These are phyloP conservation scores for Drosophila melanosoma DNA, from an alignment of 2,888 invertebrate species.

Conservation along the genomic window DNA sequence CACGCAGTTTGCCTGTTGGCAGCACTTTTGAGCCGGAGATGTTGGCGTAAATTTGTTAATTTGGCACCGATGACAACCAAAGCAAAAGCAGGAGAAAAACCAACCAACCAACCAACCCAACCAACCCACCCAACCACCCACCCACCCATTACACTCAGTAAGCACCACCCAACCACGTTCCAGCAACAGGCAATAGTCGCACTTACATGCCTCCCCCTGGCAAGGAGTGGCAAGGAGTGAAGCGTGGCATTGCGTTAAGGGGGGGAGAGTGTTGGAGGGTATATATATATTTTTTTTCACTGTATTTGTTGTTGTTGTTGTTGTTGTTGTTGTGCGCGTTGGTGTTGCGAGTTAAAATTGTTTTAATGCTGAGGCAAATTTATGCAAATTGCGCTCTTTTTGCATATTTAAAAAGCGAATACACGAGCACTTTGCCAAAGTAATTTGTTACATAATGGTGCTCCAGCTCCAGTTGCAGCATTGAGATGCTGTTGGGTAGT, in stretches of 20 bases:
- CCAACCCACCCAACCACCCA: constrained; percentile 38
- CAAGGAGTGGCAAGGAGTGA: constrained; percentile 3
- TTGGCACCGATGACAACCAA: constrained; percentile 80
- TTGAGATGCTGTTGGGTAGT: constrained; percentile 46
- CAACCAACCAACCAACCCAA: constrained; percentile 27
- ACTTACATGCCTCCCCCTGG: constrained; percentile 8
- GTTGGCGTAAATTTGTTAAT: constrained; percentile 84
- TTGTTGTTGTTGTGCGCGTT: constrained; percentile 50
- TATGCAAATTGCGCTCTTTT: constrained; percentile 85
- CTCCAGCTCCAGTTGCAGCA: constrained; percentile 28
- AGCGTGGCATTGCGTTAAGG: not conserved
- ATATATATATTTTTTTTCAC: not conserved
- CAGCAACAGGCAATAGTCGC: constrained; percentile 53
- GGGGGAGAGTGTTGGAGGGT: not conserved
- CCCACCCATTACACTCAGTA: constrained; percentile 19
- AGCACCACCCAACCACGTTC: constrained; percentile 39
- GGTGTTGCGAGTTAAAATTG: constrained; percentile 83
- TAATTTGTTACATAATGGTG: constrained; percentile 82
- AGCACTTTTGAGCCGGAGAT: constrained; percentile 66
- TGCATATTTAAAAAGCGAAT: constrained; percentile 85
- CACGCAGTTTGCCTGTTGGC: constrained; percentile 34
- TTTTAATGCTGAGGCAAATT: constrained; percentile 85
- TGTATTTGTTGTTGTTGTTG: constrained; percentile 33
- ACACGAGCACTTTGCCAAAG: constrained; percentile 84
- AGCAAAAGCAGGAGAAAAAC: constrained; percentile 32